Base-by-base conservation (phyloP, 1,140 invertebrate genomes). In the Manduca sexta region DNA sequence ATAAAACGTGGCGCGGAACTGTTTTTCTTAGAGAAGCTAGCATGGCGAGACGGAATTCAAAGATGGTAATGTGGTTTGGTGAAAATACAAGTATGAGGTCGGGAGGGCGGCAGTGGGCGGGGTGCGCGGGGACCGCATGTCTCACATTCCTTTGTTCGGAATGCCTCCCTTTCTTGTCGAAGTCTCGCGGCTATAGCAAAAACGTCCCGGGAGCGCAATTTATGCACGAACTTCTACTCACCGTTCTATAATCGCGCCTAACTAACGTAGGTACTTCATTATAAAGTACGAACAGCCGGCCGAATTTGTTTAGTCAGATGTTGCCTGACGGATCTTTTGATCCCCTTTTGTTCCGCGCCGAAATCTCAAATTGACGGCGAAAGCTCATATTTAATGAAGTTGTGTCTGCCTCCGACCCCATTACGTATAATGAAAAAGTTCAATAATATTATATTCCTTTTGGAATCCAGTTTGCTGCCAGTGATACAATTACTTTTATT, bases 401-500 rank as follows among this genome's bases (percentile, higher is more conserved):
- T 33, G 21, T 44, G 33, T 50, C 41, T 50, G 34, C 21, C 15
- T 34, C 18, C 31, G 26, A 6, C 31, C 40, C 41, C 13, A 35
- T 50, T 44, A 44, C 7, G 48, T 13, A 16, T 30, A 44, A 39
- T 50, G 33, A 44, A 50, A 50, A 50, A 38, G 41, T 44, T 50
- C 31, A 50, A 50, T 35, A 44, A 50, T 44, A 50, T 50, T 4
- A 43, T 14, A 13, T 44, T 30, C 37, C 41, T 13, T 14, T 40
- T 16, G 15, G 4, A 40, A 40, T 40, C 18, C 10, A 18, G 18
- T 26, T 26, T 26, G 21, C 8, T 26, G 8, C 21, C 4, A 26
- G 21, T 8, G 21, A 26, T 26, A 26, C 21, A 26, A 8, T 26
- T 8, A 26, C 21, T 26, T 26, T 26, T 26, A 8, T 26, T 26